phyloP scores from a whole-genome alignment of 1,140 invertebrate species.

The Leptoteleia sp. region DNA sequence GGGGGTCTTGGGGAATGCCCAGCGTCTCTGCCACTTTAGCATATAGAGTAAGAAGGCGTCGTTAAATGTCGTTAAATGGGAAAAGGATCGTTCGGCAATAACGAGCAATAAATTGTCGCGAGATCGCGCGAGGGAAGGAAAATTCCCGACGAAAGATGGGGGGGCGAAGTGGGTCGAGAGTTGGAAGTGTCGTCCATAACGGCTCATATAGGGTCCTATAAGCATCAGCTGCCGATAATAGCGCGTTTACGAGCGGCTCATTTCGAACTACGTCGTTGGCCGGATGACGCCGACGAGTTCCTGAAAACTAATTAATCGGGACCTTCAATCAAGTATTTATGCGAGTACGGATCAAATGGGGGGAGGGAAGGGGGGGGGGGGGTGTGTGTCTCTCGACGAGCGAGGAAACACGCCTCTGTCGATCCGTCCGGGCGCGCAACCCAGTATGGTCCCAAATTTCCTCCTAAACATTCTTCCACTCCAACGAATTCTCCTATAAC shows the following conservation, averaged over 20 bases:
- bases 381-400: too few species aligned
- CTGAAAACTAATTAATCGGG: slow-evolving; percentile 67
- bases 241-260: slow-evolving; percentile 66
- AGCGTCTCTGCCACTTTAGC: slow-evolving; percentile 36
- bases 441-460: too few species aligned
- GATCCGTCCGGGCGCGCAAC: too few species aligned
- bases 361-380: too few species aligned
- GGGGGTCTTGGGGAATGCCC: slow-evolving; percentile 31
- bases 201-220: slow-evolving; percentile 62
- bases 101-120: slow-evolving; percentile 68
- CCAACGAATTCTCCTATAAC: too few species aligned
- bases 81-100: slow-evolving; percentile 65
- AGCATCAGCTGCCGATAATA: slow-evolving; percentile 69
- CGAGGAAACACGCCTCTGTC: too few species aligned
- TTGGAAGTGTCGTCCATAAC: slow-evolving; percentile 66
- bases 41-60: slow-evolving; percentile 52
- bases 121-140: slow-evolving; percentile 49
- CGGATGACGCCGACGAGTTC: slow-evolving; percentile 53
- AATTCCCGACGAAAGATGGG: slow-evolving; percentile 42
- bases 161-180: slow-evolving; percentile 57
- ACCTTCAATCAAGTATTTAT: slow-evolving; percentile 55
- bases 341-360: too few species aligned
- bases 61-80: slow-evolving; percentile 62
- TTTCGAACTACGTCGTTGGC: slow-evolving; percentile 56
- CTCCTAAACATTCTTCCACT: too few species aligned